Conservation (phyloP, 2,888 invertebrate genomes). For the Xestia sexstrigata region DNA sequence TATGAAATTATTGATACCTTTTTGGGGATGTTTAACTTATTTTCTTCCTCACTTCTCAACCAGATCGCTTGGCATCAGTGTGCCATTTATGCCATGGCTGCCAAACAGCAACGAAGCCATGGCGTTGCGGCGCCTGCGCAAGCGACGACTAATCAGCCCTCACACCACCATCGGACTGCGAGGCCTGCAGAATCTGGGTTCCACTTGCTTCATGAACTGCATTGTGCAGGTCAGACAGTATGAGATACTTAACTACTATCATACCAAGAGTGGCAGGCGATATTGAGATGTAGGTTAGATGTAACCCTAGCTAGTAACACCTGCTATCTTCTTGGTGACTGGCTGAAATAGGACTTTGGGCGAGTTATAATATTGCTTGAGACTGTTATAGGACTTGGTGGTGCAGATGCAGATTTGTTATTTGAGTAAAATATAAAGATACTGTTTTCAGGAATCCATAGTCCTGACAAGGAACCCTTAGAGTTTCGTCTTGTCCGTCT, state of each 20-base stretch:
- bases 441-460: too few species aligned
- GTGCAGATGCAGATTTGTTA: not conserved
- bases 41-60: constrained; percentile 5
- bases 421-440: not conserved
- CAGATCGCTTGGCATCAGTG: constrained; percentile 91
- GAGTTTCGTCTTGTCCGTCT: too few species aligned
- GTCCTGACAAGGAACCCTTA: too few species aligned
- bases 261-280: not conserved
- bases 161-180: constrained; percentile 97
- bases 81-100: constrained; percentile 94
- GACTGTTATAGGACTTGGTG: not conserved
- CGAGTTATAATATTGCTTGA: not conserved
- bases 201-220: constrained; percentile 99
- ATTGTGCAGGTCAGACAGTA: constrained; percentile 95
- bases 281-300: not conserved
- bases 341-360: not conserved
- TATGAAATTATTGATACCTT: not conserved
- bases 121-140: constrained; percentile 94
- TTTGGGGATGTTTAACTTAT: not conserved
- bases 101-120: constrained; percentile 95
- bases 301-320: not conserved
- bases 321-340: not conserved
- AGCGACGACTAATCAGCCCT: constrained; percentile 94
- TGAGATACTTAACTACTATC: not conserved
- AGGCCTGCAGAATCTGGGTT: constrained; percentile 98